Evolutionary conservation across 2,113 vertebrate species (phyloP), one percentile per base, ranked within the genome.

Genomic region (Tretioscincus oriximinensis): DNA sequence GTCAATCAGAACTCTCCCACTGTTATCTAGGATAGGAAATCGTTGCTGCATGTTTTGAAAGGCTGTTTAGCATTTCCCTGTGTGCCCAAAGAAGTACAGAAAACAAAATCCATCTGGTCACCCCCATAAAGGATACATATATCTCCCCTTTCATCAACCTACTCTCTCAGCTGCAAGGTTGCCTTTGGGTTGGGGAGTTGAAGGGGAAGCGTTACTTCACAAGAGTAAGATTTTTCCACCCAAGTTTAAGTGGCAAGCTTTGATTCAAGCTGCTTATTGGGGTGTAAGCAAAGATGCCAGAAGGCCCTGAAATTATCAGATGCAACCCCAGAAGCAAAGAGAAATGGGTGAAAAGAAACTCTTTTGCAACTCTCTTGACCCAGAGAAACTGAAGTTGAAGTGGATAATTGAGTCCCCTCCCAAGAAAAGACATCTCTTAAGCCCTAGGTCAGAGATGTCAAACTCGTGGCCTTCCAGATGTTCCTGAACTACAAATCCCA

Each of bases 51-150:
- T 88, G 35, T 41, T 41, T 41, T 41, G 10, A 45, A 11, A 70
- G 81, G 74, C 73, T 85, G 86, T 83, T 87, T 64, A 61, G 29
- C n/a, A 29, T 58, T 73, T 24, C 10, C 85, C 90, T 86, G 89
- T 90, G 89, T 88, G 41, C 83, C 86, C 61, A 63, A 84, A 90
- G 83, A 76, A 66, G 45, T 86, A 89, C 88, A 88, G 86, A 90
- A 89, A 20, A n/a, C 72, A 20, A 45, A 72, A 18, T 18, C 51
- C 54, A 65, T 5, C n/a, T 65, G n/a, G 9, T 28, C 64, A 65
- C 12, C 11, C 26, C 5, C 64, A 28, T 28, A 18, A 14, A 29
- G 28, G 28, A 28, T 16, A 16, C 24, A 6, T 47, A 18, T 51
- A 3, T 18, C 58, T 41, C 35, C 35, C 14, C 51, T 11, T 60